These are phyloP conservation scores for Podocnemis expansa DNA, from an alignment of 2,113 vertebrate genomes.

Conservation along the genomic window DNA sequence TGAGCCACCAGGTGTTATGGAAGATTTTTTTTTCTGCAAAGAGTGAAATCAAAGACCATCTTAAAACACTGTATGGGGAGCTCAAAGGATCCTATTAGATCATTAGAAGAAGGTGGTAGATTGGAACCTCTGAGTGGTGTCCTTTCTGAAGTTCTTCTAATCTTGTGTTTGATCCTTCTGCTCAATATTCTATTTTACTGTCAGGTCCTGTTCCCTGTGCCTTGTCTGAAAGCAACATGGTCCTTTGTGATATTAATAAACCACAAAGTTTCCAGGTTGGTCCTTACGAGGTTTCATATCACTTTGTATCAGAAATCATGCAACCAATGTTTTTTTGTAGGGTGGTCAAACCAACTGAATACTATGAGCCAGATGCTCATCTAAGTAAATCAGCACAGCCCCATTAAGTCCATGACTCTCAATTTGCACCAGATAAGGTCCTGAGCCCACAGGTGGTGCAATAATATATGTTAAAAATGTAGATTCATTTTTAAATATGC, in stretches of 20 bases:
- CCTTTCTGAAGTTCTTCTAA: neutral
- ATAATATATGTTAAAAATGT: accelerated
- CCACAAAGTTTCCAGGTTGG: neutral
- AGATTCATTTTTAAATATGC: accelerated
- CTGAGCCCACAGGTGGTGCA: accelerated
- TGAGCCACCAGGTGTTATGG: no score
- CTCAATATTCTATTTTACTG: no score
- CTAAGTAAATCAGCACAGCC: neutral
- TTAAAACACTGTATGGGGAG: no score
- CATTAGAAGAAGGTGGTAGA: no score
- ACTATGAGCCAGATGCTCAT: neutral
- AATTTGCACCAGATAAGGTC: neutral
- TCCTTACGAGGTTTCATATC: neutral
- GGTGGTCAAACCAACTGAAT: accelerated
- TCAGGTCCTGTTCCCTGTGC: accelerated
- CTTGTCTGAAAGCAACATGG: neutral
- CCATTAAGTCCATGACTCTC: neutral
- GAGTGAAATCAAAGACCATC: no score
- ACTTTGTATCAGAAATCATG: neutral
- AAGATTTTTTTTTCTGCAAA: no score
- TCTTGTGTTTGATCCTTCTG: neutral
- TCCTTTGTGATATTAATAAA: neutral
- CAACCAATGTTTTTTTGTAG: neutral
- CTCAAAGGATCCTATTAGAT: no score
- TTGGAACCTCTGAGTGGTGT: neutral